A percentile compares a stretch with the other conserved stretches of the same genome.
These are phyloP conservation scores for Apus apus DNA, from an alignment of 2,113 vertebrate species.

Conservation along the genomic window DNA sequence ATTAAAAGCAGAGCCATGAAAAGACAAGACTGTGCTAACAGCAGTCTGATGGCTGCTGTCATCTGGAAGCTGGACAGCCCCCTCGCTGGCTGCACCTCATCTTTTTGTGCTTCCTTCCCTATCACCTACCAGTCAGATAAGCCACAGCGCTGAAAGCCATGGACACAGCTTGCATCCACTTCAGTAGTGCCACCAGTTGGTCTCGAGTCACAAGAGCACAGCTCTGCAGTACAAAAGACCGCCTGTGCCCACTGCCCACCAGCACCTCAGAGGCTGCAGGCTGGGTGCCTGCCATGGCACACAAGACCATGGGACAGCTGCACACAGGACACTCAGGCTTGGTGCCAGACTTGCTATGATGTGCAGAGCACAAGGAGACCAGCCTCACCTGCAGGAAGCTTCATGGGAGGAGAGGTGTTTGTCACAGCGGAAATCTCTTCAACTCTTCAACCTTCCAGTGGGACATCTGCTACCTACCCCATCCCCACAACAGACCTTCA, in stretches of 20 bases:
- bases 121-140: background rate
- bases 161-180: background rate
- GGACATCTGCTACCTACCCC: background rate
- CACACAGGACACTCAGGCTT: background rate
- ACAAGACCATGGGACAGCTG: background rate
- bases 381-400: background rate
- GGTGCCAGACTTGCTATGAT: background rate
- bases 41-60: background rate
- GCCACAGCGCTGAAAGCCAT: background rate
- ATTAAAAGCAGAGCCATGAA: background rate
- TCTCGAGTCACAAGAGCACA: background rate
- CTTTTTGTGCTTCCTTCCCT: background rate
- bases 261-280: background rate
- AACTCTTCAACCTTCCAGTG: background rate
- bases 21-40: background rate
- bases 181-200: background rate
- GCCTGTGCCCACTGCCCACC: background rate
- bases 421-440: background rate
- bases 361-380: background rate
- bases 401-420: background rate
- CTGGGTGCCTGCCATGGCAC: rapidly evolving
- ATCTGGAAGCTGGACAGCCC: background rate
- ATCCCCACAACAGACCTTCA: background rate
- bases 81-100: background rate
- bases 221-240: background rate